These are phyloP conservation scores for Lasioglossum malachurum DNA, from an alignment of 2,888 invertebrate species.

Conservation along the genomic window DNA sequence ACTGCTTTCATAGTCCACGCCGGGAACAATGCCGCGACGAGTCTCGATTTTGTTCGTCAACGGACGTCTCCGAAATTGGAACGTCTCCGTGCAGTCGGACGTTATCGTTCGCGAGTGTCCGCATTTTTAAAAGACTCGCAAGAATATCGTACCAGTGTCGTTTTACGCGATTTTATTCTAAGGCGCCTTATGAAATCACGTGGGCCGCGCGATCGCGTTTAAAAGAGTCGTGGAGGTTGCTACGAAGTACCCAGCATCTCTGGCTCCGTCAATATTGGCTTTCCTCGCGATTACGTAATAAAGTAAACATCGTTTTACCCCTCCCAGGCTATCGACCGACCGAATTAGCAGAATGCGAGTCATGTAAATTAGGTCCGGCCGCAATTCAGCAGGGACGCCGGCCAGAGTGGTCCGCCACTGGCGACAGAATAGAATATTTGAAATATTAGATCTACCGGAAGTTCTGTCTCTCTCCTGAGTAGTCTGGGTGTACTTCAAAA, in stretches of 20 bases:
- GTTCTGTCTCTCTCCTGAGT: neutral
- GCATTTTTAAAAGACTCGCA: neutral
- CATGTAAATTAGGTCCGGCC: slow-evolving; percentile 71
- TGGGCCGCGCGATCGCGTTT: slow-evolving; percentile 8
- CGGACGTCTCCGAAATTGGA: slow-evolving; percentile 25
- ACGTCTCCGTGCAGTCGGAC: slow-evolving; percentile 19
- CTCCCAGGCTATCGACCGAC: slow-evolving; percentile 67
- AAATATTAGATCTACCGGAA: slow-evolving; percentile 58
- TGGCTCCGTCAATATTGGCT: slow-evolving; percentile 66
- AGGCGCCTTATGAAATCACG: neutral
- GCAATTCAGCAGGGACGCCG: slow-evolving; percentile 59
- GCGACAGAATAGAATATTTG: slow-evolving; percentile 64
- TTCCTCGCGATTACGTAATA: slow-evolving; percentile 69
- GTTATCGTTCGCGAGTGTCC: neutral
- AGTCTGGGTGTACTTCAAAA: no score
- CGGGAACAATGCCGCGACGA: slow-evolving; percentile 47
- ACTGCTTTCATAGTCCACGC: neutral
- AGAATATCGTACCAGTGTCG: no score
- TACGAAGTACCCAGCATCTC: slow-evolving; percentile 12
- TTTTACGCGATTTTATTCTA: neutral
- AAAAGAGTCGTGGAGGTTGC: slow-evolving; percentile 42
- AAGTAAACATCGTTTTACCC: slow-evolving; percentile 72
- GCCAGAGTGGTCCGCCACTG: slow-evolving; percentile 36
- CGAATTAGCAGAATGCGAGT: slow-evolving; percentile 70
- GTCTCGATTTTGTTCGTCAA: slow-evolving; percentile 38